Evolutionary conservation across 2,888 invertebrate genomes (phyloP).

Genomic region (Limenitis camilla): DNA sequence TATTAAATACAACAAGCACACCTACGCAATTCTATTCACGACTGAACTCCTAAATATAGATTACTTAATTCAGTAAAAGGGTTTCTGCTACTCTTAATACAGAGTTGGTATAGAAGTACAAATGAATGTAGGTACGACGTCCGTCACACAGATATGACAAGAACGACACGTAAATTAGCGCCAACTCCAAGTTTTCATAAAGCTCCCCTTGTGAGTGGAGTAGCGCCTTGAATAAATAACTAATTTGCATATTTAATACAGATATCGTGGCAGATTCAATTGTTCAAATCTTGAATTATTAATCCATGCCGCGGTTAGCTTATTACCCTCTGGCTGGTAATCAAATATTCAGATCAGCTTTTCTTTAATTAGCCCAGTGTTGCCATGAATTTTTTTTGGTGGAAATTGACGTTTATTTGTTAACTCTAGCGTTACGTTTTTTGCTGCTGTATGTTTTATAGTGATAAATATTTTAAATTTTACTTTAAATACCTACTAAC

Average conservation of each 20-base stretch:
- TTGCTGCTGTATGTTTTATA: no score
- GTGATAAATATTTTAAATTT: no score
- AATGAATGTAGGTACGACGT: neutral
- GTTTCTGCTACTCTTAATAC: no score
- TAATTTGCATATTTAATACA: conserved; percentile 71
- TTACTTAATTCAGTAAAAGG: no score
- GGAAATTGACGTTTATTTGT: no score
- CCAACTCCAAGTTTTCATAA: conserved; percentile 35
- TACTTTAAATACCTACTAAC: no score
- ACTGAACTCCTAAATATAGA: no score
- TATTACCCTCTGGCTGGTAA: conserved; percentile 53
- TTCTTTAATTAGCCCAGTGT: conserved; percentile 46
- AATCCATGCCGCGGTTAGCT: conserved; percentile 46
- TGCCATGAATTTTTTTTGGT: conserved; percentile 24
- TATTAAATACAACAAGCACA: no score
- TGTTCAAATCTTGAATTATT: conserved; percentile 61
- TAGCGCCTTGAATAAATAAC: conserved; percentile 65
- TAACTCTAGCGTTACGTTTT: no score
- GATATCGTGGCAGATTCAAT: conserved; percentile 62
- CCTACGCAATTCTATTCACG: no score
- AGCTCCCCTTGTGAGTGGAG: conserved; percentile 41
- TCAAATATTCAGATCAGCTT: conserved; percentile 61
- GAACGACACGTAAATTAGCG: conserved; percentile 28
- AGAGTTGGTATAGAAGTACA: neutral
- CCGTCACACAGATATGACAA: conserved; percentile 26